Evolutionary conservation across 2,797 vertebrate genomes (phyloP), one percentile per base, ranked within the genome.

Genomic region (Helostoma temminkii): DNA sequence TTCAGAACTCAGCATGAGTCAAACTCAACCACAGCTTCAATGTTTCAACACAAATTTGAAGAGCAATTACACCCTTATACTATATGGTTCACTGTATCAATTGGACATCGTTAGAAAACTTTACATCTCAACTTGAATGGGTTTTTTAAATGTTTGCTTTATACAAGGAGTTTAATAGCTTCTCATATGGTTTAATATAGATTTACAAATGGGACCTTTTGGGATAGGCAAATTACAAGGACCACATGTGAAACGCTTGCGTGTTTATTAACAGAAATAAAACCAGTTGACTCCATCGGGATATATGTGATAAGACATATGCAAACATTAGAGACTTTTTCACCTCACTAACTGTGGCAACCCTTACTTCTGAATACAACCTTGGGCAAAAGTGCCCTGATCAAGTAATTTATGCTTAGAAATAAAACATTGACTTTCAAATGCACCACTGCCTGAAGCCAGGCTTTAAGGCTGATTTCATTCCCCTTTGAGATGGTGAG

Each of bases 391-490:
- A 87, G 52, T 65, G 71, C 65, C 57, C 76, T 32, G 71, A 89
- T 90, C 80, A 89, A 88, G 84, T 94, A 91, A 93, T 94, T 93
- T 92, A 92, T 92, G 86, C 89, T 78, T 55, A 58, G 87, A 87
- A 90, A 90, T 82, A 89, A 90, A 92, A 92, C 87, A 90, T 88
- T 91, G 92, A 93, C 91, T 93, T 93, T 93, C 89, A 93, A 93
- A 93, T 90, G 86, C 71, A 74, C 66, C 76, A 83, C 63, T 2
- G 92, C 93, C 91, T 79, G 74, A 71, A 92, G 92, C 90, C 77
- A 85, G 81, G 89, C 91, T 93, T 90, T 89, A 84, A 92, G 91
- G 82, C 87, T 90, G 90, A 92, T 91, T 92, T 91, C 85, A 90
- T 91, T 85, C 88, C 84, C 75, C 84, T 90, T 80, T 91, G 89